These are phyloP conservation scores for Drosophila atroscutellata DNA, from an alignment of 2,888 invertebrate species.

Conservation along the genomic window DNA sequence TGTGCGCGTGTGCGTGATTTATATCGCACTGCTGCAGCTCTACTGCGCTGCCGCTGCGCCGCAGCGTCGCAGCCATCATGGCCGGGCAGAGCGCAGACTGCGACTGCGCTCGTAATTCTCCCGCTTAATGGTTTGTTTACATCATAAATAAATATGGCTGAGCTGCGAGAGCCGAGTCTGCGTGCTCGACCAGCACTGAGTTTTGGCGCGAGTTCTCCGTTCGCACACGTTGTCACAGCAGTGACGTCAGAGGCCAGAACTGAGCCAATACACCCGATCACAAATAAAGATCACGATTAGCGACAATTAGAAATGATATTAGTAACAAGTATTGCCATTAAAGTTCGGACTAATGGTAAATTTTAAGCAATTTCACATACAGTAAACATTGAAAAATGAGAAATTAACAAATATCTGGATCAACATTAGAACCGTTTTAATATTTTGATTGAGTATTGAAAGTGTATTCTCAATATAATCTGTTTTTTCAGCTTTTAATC, in stretches of 20 bases:
- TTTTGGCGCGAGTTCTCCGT: constrained; percentile 59
- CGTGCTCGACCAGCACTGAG: constrained; percentile 30
- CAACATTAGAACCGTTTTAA: neutral
- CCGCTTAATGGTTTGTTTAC: constrained; percentile 83
- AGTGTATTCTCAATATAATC: rapidly evolving
- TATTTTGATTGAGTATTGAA: neutral
- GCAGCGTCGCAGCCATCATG: constrained; percentile 68
- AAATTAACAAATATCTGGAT: neutral
- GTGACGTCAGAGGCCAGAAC: constrained; percentile 41
- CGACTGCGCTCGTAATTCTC: constrained; percentile 81
- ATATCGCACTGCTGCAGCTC: constrained; percentile 52
- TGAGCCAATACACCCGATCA: constrained; percentile 13
- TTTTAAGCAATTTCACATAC: neutral
- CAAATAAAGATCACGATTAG: constrained; percentile 40
- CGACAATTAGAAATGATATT: constrained; percentile 42
- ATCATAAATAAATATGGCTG: constrained; percentile 84
- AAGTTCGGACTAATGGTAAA: neutral
- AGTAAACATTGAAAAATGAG: neutral
- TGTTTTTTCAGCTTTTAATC: neutral
- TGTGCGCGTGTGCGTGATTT: constrained; percentile 68
- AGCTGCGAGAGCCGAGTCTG: constrained; percentile 56
- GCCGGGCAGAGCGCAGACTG: constrained; percentile 63
- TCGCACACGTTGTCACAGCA: constrained; percentile 11
- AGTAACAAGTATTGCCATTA: constrained; percentile 20
- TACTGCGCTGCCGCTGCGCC: constrained; percentile 29